These are phyloP conservation scores for Elysia chlorotica DNA, from an alignment of 1,140 invertebrate genomes.

Conservation along the genomic window DNA sequence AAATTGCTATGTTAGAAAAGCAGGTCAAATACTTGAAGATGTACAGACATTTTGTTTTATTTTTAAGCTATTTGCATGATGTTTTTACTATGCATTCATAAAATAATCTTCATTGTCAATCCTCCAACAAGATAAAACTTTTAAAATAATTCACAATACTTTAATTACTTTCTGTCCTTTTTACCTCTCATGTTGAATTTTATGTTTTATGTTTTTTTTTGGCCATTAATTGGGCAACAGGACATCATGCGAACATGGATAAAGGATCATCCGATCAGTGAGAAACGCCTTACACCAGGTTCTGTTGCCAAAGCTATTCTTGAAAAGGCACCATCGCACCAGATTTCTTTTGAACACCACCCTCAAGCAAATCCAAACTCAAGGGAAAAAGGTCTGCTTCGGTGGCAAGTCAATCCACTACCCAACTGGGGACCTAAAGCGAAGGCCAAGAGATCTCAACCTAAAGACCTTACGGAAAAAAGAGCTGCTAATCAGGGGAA, in stretches of 20 bases:
- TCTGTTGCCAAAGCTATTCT: constrained; percentile 43
- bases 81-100: too few species aligned
- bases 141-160: background rate
- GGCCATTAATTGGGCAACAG: constrained; percentile 34
- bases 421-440: constrained; percentile 89
- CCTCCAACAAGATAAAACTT: too few species aligned
- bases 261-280: constrained; percentile 68
- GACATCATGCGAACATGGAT: constrained; percentile 86
- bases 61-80: background rate
- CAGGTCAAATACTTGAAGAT: too few species aligned
- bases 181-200: background rate
- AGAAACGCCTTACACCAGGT: constrained; percentile 38
- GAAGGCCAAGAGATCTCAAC: constrained; percentile 57
- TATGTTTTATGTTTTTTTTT: background rate
- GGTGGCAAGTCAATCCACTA: constrained; percentile 87
- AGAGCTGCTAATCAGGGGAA: too few species aligned
- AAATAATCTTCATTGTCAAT: too few species aligned
- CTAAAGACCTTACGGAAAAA: too few species aligned
- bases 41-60: background rate
- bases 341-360: constrained; percentile 72
- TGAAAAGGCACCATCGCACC: constrained; percentile 40
- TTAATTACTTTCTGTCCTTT: background rate
- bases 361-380: constrained; percentile 80
- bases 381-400: constrained; percentile 71
- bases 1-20: too few species aligned